Evolutionary conservation across 2,113 vertebrate genomes (phyloP).

Genomic region (Oceanites oceanicus): DNA sequence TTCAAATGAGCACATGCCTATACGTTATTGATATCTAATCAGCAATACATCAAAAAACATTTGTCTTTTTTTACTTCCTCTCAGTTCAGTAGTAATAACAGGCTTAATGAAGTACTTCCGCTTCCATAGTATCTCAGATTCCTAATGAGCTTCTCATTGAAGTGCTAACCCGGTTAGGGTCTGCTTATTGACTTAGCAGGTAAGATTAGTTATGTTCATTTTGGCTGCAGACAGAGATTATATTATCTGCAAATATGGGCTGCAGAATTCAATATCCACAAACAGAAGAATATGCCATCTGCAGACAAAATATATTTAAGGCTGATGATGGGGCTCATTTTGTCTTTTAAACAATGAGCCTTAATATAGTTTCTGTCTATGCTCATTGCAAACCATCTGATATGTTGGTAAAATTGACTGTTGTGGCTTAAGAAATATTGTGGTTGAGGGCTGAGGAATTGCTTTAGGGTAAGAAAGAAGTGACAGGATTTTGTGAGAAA

Average conservation of each 20-base stretch:
- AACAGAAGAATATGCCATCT: not conserved
- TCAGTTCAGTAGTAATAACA: not conserved
- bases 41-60: not conserved
- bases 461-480: not conserved
- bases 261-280: not conserved
- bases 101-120: not conserved
- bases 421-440: not conserved
- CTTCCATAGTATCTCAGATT: not conserved
- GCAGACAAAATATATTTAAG: not conserved
- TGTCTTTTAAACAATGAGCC: not conserved
- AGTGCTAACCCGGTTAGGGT: not conserved
- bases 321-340: not conserved
- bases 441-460: not conserved
- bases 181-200: not conserved
- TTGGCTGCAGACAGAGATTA: not conserved
- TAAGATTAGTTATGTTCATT: not conserved
- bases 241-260: not conserved
- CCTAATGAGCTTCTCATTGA: not conserved
- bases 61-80: not conserved
- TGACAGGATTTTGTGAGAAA: not conserved
- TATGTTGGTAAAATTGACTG: not conserved
- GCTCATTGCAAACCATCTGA: not conserved
- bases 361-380: not conserved
- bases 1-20: not conserved
- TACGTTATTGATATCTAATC: not conserved